phyloP scores from a whole-genome alignment of 2,113 vertebrate species.

The Oceanodroma tethys region DNA sequence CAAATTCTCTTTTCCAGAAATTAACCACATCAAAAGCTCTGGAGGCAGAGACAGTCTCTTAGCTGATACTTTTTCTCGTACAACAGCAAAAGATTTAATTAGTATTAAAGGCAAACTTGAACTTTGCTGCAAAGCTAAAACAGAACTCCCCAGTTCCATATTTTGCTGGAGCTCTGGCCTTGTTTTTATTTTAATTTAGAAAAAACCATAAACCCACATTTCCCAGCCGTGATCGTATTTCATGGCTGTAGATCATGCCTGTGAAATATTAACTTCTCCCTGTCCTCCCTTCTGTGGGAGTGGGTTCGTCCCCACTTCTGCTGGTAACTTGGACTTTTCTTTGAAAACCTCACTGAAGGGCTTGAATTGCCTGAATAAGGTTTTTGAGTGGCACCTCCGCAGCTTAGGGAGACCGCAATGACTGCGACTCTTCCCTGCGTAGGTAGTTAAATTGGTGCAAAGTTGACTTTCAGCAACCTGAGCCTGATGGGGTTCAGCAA shows the following conservation, averaged over 20 bases:
- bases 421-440: neutral
- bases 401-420: neutral
- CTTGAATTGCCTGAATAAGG: neutral
- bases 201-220: neutral
- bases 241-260: neutral
- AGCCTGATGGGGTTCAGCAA: neutral
- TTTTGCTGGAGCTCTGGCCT: neutral
- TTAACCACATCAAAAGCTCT: constrained; percentile 53
- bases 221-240: constrained; percentile 14
- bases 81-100: constrained; percentile 39
- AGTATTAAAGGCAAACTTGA: neutral
- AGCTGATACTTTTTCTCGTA: constrained; percentile 2
- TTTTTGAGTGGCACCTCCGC: neutral
- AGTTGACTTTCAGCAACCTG: neutral
- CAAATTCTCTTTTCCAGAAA: constrained; percentile 34
- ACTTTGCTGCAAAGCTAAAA: neutral
- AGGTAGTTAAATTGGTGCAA: neutral
- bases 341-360: neutral
- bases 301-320: neutral
- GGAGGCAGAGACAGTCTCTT: constrained; percentile 28
- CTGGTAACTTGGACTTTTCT: neutral
- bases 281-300: neutral
- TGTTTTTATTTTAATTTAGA: constrained; percentile 27
- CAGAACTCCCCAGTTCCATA: neutral
- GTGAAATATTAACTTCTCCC: neutral